phyloP scores from a whole-genome alignment of 2,113 vertebrate species.

The Bambusicola thoracicus region DNA sequence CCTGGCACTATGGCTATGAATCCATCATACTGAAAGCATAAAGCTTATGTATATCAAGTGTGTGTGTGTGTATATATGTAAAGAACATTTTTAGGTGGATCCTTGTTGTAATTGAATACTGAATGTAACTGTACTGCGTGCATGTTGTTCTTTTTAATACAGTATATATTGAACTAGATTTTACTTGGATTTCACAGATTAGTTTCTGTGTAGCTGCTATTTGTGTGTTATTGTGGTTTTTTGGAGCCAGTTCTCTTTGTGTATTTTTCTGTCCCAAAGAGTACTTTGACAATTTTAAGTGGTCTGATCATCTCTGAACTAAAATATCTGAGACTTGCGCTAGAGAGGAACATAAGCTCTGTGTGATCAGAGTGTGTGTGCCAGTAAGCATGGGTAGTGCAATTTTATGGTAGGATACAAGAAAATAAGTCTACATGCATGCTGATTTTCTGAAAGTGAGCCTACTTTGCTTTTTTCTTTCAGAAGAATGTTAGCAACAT shows the following conservation, averaged over 20 bases:
- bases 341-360: not conserved
- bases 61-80: not conserved
- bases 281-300: not conserved
- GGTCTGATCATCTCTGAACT: not conserved
- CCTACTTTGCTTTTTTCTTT: not conserved
- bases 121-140: not conserved
- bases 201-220: not conserved
- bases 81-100: not conserved
- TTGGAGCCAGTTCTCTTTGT: not conserved
- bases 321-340: not conserved
- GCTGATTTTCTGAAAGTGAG: not conserved
- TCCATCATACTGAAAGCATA: rapidly evolving
- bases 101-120: not conserved
- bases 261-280: not conserved
- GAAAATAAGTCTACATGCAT: not conserved
- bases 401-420: not conserved
- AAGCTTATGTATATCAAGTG: not conserved
- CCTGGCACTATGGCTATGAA: not conserved
- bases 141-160: not conserved
- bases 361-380: not conserved
- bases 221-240: not conserved
- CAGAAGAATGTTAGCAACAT: not conserved
- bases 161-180: not conserved
- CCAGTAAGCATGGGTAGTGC: not conserved
- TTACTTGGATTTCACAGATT: not conserved